A percentile compares a stretch with the other conserved stretches of the same genome.
Evolutionary conservation across 2,797 vertebrate genomes (phyloP).

Genomic region (Sebastes taczanowskii): DNA sequence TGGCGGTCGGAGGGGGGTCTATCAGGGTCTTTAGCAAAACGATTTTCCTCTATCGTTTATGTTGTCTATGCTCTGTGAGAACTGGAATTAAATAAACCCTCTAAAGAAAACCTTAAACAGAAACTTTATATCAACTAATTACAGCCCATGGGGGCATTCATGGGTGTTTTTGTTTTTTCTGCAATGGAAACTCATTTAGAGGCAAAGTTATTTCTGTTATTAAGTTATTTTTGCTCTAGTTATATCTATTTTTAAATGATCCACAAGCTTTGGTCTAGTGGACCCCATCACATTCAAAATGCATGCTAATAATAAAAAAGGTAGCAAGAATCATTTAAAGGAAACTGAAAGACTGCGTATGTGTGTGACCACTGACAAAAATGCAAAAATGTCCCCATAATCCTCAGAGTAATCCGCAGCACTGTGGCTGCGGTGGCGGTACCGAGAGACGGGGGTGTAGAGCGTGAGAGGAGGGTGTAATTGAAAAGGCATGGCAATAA

Average conservation of each 20-base stretch:
- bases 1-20: not conserved
- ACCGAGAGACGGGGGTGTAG: not conserved
- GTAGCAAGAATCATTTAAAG: not conserved
- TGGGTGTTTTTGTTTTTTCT: not conserved
- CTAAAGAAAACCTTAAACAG: not conserved
- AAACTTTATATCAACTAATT: constrained; percentile 4
- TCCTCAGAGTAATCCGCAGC: not conserved
- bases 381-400: not conserved
- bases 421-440: not conserved
- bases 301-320: constrained; percentile 9
- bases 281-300: not conserved
- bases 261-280: not conserved
- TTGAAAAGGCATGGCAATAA: constrained; percentile 43
- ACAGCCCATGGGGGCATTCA: not conserved
- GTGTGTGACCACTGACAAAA: not conserved
- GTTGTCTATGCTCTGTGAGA: not conserved
- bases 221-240: not conserved
- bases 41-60: constrained; percentile 23
- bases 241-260: constrained; percentile 24
- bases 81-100: not conserved
- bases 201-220: not conserved
- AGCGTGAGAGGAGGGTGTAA: not conserved
- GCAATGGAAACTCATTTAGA: not conserved
- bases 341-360: not conserved
- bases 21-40: constrained; percentile 48